Base-by-base conservation (phyloP, 2,888 invertebrate species). In the Ophion obscuratus region DNA sequence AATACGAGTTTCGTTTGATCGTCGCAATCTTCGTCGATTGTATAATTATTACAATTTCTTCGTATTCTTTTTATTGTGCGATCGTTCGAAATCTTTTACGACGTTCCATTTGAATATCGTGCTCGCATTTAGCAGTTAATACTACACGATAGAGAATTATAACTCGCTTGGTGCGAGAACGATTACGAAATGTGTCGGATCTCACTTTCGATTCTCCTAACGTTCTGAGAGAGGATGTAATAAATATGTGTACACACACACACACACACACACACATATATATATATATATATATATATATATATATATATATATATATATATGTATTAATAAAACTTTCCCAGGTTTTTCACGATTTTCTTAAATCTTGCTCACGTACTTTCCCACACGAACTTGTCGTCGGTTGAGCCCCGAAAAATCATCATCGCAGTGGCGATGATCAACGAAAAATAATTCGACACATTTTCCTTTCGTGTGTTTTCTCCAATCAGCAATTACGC, bases 401-500 rank as follows among this genome's bases (percentile, higher is more conserved):
- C 40, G 40, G 9, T 40, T 40, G 40, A 40, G 40, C 40, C 40
- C 0, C 40, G 40, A 40, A 40, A 7, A 40, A 40, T 40, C 7
- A 44, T 68, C 20, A 68, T 24, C 40, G 40, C 20, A 68, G 20
- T 68, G 20, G 44, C 17, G 27, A 71, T 31, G 5, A 31, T n/a
- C 14, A 7, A 59, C 53, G 20, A 40, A 62, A 27, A 62, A 61
- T 68, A 53, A 44, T 14, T 17, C 31, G 62, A 70, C 14, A 53
- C 67, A 59, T 75, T 80, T 67, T 70, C 70, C 64, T 70, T 59
- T 71, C 27, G 31, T 66, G 17, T 66, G 40, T 83, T 67, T 90
- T 76, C 31, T 66, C 88, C 78, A 92, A 94, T n/a, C 95, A 98
- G 98, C 97, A 98, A 95, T 95, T 98, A 89, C 96, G 96, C 93